These are phyloP conservation scores for Psylliodes chrysocephalus DNA, from an alignment of 2,888 invertebrate species.

Conservation along the genomic window DNA sequence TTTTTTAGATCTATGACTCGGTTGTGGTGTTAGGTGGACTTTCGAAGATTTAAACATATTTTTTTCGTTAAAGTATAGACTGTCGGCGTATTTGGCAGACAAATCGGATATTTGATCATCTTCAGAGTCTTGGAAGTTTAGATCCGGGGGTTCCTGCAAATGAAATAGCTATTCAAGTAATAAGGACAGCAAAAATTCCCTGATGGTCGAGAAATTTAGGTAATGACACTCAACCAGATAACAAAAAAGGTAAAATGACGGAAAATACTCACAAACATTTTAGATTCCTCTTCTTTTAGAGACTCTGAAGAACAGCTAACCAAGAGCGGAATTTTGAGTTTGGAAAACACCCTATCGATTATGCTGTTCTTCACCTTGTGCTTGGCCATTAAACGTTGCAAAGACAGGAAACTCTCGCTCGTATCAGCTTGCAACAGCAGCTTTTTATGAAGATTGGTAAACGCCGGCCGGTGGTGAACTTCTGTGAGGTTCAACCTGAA, in stretches of 20 bases:
- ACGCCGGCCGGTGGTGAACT: conserved; percentile 36
- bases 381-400: conserved; percentile 51
- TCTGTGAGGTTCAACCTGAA: not conserved
- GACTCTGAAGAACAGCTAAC: not conserved
- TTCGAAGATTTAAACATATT: conserved; percentile 17
- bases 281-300: not conserved
- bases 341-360: not conserved
- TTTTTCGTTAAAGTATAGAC: conserved; percentile 53
- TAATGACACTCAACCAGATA: no score
- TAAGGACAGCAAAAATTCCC: no score
- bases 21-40: conserved; percentile 26
- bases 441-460: conserved; percentile 51
- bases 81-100: conserved; percentile 49
- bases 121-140: not conserved
- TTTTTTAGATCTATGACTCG: not conserved
- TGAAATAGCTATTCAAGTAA: no score
- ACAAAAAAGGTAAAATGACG: no score
- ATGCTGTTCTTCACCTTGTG: conserved; percentile 4
- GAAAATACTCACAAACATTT: no score
- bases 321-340: not conserved
- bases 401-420: conserved; percentile 54
- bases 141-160: no score
- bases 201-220: no score
- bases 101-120: conserved; percentile 23
- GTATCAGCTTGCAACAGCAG: conserved; percentile 51